Conservation (phyloP, 2,797 vertebrate species). For the Pseudopleuronectes americanus region DNA sequence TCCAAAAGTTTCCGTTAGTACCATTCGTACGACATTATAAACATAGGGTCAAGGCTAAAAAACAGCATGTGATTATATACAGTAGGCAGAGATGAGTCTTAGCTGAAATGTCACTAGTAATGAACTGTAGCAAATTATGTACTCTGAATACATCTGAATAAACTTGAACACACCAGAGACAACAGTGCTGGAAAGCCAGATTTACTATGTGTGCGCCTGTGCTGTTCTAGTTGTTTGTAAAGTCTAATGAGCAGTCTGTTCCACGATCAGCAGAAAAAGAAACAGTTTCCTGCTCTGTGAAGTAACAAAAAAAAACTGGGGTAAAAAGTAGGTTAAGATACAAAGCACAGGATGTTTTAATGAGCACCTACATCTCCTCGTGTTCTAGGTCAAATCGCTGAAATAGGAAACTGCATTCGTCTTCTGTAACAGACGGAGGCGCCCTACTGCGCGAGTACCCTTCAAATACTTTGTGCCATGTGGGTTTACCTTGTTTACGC, state of each 20-base stretch:
- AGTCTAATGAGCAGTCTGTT: conserved; percentile 3
- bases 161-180: neutral
- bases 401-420: neutral
- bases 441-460: neutral
- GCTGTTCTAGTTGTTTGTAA: neutral
- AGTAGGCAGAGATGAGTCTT: too few species aligned
- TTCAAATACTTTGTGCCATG: neutral
- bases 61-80: neutral
- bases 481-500: conserved; percentile 34
- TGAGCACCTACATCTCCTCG: conserved; percentile 5
- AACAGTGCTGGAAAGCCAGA: neutral
- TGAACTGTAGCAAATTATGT: neutral
- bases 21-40: too few species aligned
- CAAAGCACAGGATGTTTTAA: conserved; percentile 26
- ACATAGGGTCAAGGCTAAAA: neutral
- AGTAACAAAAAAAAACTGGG: conserved; percentile 15
- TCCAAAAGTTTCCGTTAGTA: too few species aligned
- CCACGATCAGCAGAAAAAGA: conserved; percentile 1
- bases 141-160: neutral
- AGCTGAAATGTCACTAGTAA: too few species aligned
- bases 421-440: neutral
- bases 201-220: neutral
- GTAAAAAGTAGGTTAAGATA: conserved; percentile 32
- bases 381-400: conserved; percentile 45
- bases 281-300: conserved; percentile 1